Base-by-base conservation (phyloP, 2,888 invertebrate species). In the Apeira syringaria region DNA sequence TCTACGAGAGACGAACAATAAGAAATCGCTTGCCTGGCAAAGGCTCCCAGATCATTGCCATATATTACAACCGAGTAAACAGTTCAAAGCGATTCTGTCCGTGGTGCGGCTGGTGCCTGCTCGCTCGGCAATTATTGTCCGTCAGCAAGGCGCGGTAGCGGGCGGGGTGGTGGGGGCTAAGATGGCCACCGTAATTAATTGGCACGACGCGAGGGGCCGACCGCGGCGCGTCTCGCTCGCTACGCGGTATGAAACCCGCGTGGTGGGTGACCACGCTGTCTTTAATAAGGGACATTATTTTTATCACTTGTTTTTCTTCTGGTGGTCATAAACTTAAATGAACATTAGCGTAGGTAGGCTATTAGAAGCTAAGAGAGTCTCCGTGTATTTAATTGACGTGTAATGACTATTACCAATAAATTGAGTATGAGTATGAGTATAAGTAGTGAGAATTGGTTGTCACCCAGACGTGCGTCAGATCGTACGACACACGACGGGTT, bases 131-230 rank as follows among this genome's bases (percentile, higher is more conserved):
- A 86, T 88, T 81, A 88, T 88, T 86, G 87, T 86, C 86, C 85
- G 86, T 80, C 81, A 85, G 82, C 73, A 56, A 59, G 61, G 56
- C 59, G 64, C 52, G 60, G 51, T 59, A 53, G 58, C 62, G 71
- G 59, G 61, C 53, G 38, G 53, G 53, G 61, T 7, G 20, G 20
- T 20, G 61, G 43, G 76, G 75, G 79, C 72, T 84, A 88, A 88
- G 87, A 88, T 84, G 86, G 87, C 87, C 87, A 83, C 88, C 88
- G 85, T 88, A 88, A 88, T 88, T 88, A 88, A 88, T 88, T 88
- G 88, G 86, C 85, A 84, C 86, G 85, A 88, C 88, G 87, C 87
- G 82, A 81, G 86, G 82, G 86, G 80, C 82, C 85, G 81, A 82
- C 85, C 86, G 83, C 86, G 84, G 78, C 83, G 80, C 80, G 84